Percentiles rank a stretch among this genome's conserved stretches.
phyloP scores from a whole-genome alignment of 2,888 invertebrate genomes.

The Orchesella flavescens region DNA sequence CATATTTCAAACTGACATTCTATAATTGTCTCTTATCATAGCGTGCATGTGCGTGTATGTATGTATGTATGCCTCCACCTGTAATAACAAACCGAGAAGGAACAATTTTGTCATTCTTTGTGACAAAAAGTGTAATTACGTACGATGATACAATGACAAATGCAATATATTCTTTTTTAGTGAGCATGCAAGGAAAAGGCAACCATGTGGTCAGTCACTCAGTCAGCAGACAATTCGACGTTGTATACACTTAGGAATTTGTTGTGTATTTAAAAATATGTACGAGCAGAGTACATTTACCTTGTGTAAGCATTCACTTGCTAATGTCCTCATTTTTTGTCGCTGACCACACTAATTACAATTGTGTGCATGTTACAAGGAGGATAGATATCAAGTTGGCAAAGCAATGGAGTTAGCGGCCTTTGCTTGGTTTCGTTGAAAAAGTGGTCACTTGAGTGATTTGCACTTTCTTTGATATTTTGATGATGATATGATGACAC shows the following conservation, averaged over 20 bases:
- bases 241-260: no score
- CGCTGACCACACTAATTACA: slow-evolving; percentile 27
- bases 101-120: slow-evolving; percentile 8
- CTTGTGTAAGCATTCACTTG: background rate
- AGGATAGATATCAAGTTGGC: no score
- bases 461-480: slow-evolving; percentile 3
- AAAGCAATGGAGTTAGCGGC: background rate
- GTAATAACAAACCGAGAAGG: no score
- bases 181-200: background rate
- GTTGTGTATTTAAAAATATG: no score
- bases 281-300: background rate
- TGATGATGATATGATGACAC: no score
- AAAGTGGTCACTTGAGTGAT: background rate
- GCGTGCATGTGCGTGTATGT: no score
- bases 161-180: background rate
- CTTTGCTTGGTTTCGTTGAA: background rate
- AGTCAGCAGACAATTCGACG: no score
- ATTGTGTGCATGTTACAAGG: background rate
- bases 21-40: slow-evolving; percentile 3
- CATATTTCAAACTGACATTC: slow-evolving; percentile 18
- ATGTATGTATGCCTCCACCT: no score
- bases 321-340: slow-evolving; percentile 14
- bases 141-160: background rate
- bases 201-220: no score
- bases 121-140: slow-evolving; percentile 1